Percentiles rank a stretch among this genome's conserved stretches.
These are phyloP conservation scores for Pseudachorutes palmiensis DNA, from an alignment of 1,140 invertebrate species.

Conservation along the genomic window DNA sequence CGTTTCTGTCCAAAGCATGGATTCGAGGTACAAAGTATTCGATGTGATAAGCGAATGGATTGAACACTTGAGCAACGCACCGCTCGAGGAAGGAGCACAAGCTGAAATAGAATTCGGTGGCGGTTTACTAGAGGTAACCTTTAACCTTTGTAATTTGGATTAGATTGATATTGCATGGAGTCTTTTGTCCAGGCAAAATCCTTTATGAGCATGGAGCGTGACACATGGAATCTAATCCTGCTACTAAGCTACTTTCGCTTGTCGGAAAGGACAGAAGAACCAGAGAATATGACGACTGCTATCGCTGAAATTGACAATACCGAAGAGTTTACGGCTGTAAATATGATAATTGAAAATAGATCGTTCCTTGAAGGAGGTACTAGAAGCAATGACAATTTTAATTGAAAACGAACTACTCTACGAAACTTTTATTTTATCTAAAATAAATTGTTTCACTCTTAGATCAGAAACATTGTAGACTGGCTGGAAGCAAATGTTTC, in stretches of 20 bases:
- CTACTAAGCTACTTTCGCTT: constrained; percentile 17
- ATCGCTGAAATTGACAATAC: constrained; percentile 5
- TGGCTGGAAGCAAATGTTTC: constrained; percentile 31
- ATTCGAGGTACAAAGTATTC: constrained; percentile 14
- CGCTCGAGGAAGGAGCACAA: constrained; percentile 1
- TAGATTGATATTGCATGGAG: constrained; percentile 7
- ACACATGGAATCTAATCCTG: constrained; percentile 30
- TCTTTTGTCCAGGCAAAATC: constrained; percentile 18
- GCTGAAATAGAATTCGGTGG: neutral
- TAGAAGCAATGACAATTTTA: too few species aligned
- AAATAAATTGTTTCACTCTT: neutral
- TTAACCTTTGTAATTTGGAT: neutral
- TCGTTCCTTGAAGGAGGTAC: constrained; percentile 25
- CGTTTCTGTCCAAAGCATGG: constrained; percentile 9
- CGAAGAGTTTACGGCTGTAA: constrained; percentile 20
- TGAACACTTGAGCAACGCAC: neutral
- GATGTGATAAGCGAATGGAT: constrained; percentile 22
- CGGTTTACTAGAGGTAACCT: too few species aligned
- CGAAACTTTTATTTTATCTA: neutral
- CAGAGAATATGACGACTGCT: neutral
- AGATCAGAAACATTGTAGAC: constrained; percentile 24
- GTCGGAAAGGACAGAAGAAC: neutral
- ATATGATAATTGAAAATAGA: constrained; percentile 15
- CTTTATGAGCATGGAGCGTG: constrained; percentile 19
- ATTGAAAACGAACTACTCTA: neutral